Evolutionary conservation across 1,140 invertebrate genomes (phyloP), one percentile per base, ranked within the genome.

Genomic region (Calliphora vicina): DNA sequence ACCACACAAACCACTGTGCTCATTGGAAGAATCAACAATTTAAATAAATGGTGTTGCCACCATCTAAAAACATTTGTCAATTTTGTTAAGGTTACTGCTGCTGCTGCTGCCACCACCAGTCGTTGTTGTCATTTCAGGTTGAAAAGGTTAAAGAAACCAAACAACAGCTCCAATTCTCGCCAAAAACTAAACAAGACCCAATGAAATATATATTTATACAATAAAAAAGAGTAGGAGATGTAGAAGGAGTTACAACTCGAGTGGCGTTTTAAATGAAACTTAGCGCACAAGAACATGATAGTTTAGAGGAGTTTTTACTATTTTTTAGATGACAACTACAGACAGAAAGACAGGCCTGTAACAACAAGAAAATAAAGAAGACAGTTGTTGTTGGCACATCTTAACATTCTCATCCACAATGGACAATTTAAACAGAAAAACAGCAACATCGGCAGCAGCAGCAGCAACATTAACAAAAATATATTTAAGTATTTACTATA

Each of bases 261-360:
- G 10, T 67, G 61, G 61, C 10, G 20, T 67, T 23, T 23, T 23
- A 67, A 67, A 23, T 67, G 20, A 20, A 67, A 23, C 20, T 67
- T 67, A 23, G 61, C 20, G 61, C 61, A 67, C 61, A 67, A 23
- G 61, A 67, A 67, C 61, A 67, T 67, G 61, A 67, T 67, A 67
- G 61, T 67, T 67, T 45, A 23, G 74, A 43, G 74, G 74, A n/a
- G 74, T 78, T 43, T 78, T 78, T 78, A 78, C 35, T 78, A 78
- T 78, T 78, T 78, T 78, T 78, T 78, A 78, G 74, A 78, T 78
- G 74, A 78, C 74, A 78, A 43, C 74, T 78, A 78, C 74, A 78
- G 74, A 78, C 74, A 78, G 74, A 78, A 42, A 43, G 74, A 78
- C 74, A 78, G 74, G 17, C 74, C n/a, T 10, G 12, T 23, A 76